Base-by-base conservation (phyloP, 2,797 vertebrate species). In the Sciurus vulgaris region DNA sequence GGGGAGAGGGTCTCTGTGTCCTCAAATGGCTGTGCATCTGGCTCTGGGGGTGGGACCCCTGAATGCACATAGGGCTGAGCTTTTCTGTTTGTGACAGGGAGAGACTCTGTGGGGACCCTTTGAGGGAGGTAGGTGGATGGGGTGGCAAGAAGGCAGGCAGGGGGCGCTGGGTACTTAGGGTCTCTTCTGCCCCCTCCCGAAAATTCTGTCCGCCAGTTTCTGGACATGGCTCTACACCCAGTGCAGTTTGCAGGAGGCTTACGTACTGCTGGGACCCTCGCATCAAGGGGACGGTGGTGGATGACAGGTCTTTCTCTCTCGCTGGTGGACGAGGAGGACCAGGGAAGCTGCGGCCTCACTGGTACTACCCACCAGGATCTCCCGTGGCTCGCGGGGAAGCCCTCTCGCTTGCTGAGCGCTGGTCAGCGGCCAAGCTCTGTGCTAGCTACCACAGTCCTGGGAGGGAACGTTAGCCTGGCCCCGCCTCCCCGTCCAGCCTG, bases 151-250 rank as follows among this genome's bases (percentile, higher is more conserved):
- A 35, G 72, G 5, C 49, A n/a, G 61, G 30, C 33, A 1, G 33
- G 38, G 82, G 33, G 15, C 35, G 24, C 47, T 20, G 49, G 22
- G n/a, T 3, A 10, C 78, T 92, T 63, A 13, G 17, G 74, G 44
- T 69, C 90, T 78, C 17, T 26, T 4, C 10, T 56, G 2, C n/a
- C n/a, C 15, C 30, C 12, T 18, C 44, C 54, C 6, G 51, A 81
- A 84, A 79, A 3, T 38, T 35, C 74, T 72, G 41, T 30, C 49
- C n/a, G n/a, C n/a, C n/a, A n/a, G 89, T 95, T 96, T 92, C 93
- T 82, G 56, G 24, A 2, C 33, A 38, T 7, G 26, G 61, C 0
- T 14, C 83, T 20, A 0, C 1, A 4, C 9, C 20, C 12, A 1
- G 26, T 4, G 56, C 33, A 13, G 70, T 86, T 63, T 72, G 44